Conservation (phyloP, 1,140 invertebrate genomes). For the Drosophila dunni region DNA sequence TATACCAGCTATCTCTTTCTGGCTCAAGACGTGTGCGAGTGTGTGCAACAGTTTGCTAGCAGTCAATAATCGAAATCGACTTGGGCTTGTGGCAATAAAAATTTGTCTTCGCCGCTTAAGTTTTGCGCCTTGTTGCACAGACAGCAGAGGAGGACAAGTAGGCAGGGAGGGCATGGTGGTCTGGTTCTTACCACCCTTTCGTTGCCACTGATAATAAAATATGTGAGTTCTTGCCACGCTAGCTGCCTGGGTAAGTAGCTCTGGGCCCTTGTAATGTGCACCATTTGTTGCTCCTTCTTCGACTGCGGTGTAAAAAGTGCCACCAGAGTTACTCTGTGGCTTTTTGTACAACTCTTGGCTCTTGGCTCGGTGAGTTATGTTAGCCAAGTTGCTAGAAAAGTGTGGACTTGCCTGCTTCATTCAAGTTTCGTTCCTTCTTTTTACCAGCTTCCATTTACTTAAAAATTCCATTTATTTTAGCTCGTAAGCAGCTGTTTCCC, state of each 20-base stretch:
- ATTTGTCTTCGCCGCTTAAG: conserved; percentile 62
- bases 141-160: conserved; percentile 12
- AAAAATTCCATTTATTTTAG: conserved; percentile 79
- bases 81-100: conserved; percentile 61
- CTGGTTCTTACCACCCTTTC: conserved; percentile 6
- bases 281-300: conserved; percentile 48
- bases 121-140: conserved; percentile 79
- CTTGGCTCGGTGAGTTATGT: conserved; percentile 61
- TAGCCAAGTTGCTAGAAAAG: conserved; percentile 74
- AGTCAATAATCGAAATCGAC: conserved; percentile 64
- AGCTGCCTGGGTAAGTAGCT: conserved; percentile 52
- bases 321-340: conserved; percentile 59
- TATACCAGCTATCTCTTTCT: neutral
- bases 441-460: conserved; percentile 72
- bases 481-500: conserved; percentile 44
- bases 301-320: conserved; percentile 43
- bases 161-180: neutral
- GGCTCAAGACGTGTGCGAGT: conserved; percentile 18
- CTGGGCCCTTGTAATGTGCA: conserved; percentile 64
- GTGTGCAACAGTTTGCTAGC: conserved; percentile 60
- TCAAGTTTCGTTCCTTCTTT: conserved; percentile 49
- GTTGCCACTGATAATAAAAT: conserved; percentile 61
- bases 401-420: conserved; percentile 51
- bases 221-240: conserved; percentile 54
- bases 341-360: conserved; percentile 41